phyloP scores from a whole-genome alignment of 1,140 invertebrate genomes.

The Eurosta solidaginis region DNA sequence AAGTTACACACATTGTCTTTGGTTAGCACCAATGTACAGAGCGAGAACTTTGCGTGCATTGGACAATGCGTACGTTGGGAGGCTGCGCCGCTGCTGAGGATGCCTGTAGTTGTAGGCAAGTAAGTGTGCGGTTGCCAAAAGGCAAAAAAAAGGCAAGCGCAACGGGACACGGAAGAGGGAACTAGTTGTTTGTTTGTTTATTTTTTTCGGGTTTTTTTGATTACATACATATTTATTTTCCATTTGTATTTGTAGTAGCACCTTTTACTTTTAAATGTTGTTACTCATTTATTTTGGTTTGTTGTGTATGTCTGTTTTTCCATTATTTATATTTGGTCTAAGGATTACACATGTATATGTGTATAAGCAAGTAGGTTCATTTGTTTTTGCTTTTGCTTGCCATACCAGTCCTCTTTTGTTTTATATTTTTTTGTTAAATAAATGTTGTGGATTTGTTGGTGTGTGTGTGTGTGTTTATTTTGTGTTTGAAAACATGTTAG shows the following conservation, averaged over 20 bases:
- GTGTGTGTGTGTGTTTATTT: not conserved
- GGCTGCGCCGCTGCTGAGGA: not conserved
- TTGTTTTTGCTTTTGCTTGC: constrained; percentile 23
- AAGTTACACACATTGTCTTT: not conserved
- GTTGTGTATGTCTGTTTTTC: not conserved
- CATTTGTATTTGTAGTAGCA: not conserved
- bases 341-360: constrained; percentile 1
- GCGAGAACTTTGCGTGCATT: not conserved
- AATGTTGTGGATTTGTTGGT: not conserved
- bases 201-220: not conserved
- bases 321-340: not conserved
- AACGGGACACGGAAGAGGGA: not conserved
- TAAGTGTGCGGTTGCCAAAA: too few species aligned
- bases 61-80: not conserved
- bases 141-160: not conserved
- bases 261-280: not conserved
- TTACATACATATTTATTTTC: constrained; percentile 27
- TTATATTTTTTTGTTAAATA: not conserved
- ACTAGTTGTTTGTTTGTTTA: not conserved
- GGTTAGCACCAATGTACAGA: not conserved
- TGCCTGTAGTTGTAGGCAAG: too few species aligned
- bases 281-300: not conserved
- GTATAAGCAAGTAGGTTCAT: not conserved
- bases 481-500: constrained; percentile 10
- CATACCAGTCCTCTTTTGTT: constrained; percentile 24